These are phyloP conservation scores for Platysteira castanea DNA, from an alignment of 2,113 vertebrate genomes.

Conservation along the genomic window DNA sequence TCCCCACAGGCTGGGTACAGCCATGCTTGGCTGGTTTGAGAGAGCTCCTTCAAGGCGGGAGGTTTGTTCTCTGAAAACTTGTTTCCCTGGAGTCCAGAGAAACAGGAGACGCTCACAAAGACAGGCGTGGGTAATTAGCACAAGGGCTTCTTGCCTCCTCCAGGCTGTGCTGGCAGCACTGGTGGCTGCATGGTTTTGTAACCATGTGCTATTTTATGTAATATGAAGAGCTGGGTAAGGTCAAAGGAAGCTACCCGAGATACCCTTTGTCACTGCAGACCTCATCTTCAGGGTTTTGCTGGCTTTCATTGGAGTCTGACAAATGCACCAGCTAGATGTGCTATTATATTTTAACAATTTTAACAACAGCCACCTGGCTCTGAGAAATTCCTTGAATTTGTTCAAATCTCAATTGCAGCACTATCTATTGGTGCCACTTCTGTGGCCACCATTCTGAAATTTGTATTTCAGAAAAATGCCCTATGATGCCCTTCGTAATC, in stretches of 20 bases:
- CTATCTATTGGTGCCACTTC: not conserved
- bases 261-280: not conserved
- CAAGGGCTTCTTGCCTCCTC: not conserved
- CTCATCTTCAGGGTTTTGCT: not conserved
- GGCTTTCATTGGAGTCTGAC: not conserved
- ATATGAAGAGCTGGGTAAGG: not conserved
- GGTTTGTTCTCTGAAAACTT: not conserved
- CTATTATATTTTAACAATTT: not conserved
- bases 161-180: not conserved
- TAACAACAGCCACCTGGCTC: not conserved
- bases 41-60: rapidly evolving
- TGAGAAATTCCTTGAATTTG: not conserved
- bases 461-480: not conserved
- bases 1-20: rapidly evolving
- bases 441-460: too few species aligned
- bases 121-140: not conserved
- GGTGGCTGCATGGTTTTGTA: not conserved
- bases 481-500: not conserved
- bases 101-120: not conserved
- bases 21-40: rapidly evolving
- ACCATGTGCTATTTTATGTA: not conserved
- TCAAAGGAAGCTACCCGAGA: not conserved
- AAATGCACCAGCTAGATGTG: not conserved
- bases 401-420: not conserved
- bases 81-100: not conserved